phyloP scores from a whole-genome alignment of 2,888 invertebrate species.

The Trachelus tabidus region DNA sequence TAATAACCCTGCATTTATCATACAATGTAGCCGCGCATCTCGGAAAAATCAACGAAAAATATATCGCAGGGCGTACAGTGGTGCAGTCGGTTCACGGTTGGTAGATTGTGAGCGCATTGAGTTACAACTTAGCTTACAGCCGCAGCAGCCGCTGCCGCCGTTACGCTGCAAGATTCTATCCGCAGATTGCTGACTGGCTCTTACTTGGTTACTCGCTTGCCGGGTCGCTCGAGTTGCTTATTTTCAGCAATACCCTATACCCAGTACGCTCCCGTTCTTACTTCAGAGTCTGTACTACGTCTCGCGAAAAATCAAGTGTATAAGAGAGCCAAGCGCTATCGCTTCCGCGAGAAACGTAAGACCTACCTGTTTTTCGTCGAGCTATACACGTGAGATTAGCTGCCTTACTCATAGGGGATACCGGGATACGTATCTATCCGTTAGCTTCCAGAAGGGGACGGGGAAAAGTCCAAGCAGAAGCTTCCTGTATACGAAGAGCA shows the following conservation, averaged over 20 bases:
- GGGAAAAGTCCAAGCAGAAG: not conserved
- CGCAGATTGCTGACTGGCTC: conserved; percentile 34
- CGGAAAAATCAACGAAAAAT: conserved; percentile 23
- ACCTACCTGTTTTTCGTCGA: not conserved
- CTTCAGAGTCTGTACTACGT: not conserved
- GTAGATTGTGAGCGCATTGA: conserved; percentile 43
- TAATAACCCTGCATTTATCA: not conserved
- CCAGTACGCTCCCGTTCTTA: not conserved
- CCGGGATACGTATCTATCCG: not conserved
- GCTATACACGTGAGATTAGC: not conserved
- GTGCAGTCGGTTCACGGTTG: conserved; percentile 41
- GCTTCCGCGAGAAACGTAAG: not conserved
- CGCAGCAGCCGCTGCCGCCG: conserved; percentile 33
- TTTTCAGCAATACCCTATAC: not conserved
- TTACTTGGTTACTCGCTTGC: not conserved
- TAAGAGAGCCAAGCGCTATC: not conserved
- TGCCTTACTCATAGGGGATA: not conserved
- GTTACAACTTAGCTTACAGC: conserved; percentile 38
- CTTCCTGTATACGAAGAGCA: not conserved
- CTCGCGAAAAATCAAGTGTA: not conserved
- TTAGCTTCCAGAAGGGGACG: not conserved
- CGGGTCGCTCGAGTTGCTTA: not conserved
- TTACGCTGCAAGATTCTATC: conserved; percentile 42
- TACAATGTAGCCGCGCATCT: not conserved
- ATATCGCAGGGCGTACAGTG: conserved; percentile 36